A percentile compares a stretch with the other conserved stretches of the same genome.
Evolutionary conservation across 2,888 invertebrate genomes (phyloP).

Genomic region (Meandrusa payeni): DNA sequence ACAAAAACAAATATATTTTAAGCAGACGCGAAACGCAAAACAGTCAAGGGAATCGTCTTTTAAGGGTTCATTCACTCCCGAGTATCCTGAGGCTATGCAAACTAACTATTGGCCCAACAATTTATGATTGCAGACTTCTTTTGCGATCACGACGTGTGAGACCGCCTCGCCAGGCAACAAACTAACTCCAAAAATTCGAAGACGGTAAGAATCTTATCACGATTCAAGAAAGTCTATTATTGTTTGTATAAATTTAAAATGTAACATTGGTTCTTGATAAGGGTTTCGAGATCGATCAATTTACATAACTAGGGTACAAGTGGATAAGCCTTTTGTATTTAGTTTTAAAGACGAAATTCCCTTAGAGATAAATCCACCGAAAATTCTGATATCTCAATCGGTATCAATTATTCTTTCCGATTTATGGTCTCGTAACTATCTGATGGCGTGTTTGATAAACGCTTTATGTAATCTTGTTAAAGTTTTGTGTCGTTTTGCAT

Average conservation of each 20-base stretch:
- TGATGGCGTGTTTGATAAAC: slow-evolving; percentile 50
- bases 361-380: slow-evolving; percentile 28
- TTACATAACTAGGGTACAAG: slow-evolving; percentile 33
- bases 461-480: slow-evolving; percentile 30
- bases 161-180: slow-evolving; percentile 48
- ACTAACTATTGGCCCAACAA: slow-evolving; percentile 56
- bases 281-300: slow-evolving; percentile 38
- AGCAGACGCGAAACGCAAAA: slow-evolving; percentile 31
- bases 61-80: slow-evolving; percentile 53
- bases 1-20: too few species aligned
- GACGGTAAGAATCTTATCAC: slow-evolving; percentile 20
- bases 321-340: slow-evolving; percentile 27
- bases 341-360: slow-evolving; percentile 39
- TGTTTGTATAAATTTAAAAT: slow-evolving; percentile 22
- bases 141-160: slow-evolving; percentile 58
- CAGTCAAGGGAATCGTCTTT: slow-evolving; percentile 24
- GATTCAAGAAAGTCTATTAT: slow-evolving; percentile 28
- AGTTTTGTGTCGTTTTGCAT: slow-evolving; percentile 26
- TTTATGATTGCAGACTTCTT: slow-evolving; percentile 56
- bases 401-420: slow-evolving; percentile 49
- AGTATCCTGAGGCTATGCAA: slow-evolving; percentile 48
- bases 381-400: slow-evolving; percentile 65
- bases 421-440: slow-evolving; percentile 54
- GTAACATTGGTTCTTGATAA: slow-evolving; percentile 38
- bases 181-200: slow-evolving; percentile 26